Percentiles rank a stretch among this genome's conserved stretches.
Evolutionary conservation across 2,113 vertebrate species (phyloP).

Genomic region (human): DNA sequence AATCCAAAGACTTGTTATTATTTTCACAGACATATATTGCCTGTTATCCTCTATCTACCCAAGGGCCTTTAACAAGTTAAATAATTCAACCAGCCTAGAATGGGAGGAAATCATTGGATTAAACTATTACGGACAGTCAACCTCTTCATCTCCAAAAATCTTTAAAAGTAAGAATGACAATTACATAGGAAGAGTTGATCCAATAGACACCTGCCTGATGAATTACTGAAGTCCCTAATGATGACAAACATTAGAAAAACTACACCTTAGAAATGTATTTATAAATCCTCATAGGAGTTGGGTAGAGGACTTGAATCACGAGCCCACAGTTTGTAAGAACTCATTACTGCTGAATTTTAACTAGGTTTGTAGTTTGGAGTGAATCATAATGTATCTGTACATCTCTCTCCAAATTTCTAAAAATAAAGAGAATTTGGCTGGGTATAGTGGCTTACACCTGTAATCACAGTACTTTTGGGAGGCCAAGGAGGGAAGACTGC

Average conservation of each 20-base stretch:
- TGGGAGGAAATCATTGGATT: neutral
- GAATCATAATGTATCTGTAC: neutral
- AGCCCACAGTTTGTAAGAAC: neutral
- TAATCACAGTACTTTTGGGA: too few relatives aligned
- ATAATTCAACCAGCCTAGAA: neutral
- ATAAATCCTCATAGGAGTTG: neutral
- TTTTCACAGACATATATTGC: neutral
- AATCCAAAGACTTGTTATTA: neutral
- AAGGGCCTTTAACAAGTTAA: constrained; percentile 4
- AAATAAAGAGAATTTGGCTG: neutral
- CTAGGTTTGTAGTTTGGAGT: neutral
- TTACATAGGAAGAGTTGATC: neutral
- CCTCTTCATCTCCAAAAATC: neutral
- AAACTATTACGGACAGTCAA: neutral
- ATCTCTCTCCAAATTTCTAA: neutral
- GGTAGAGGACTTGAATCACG: neutral
- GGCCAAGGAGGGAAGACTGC: too few relatives aligned
- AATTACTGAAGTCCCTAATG: neutral
- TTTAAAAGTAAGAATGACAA: constrained; percentile 18
- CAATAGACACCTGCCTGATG: neutral
- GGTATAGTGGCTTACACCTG: neutral
- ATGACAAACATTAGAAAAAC: neutral
- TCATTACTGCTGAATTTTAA: neutral
- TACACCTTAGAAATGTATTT: neutral
- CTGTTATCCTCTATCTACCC: neutral